Percentiles rank a stretch among this genome's conserved stretches.
Conservation (phyloP, 1,140 invertebrate species). For the Diorhabda sublineata region DNA sequence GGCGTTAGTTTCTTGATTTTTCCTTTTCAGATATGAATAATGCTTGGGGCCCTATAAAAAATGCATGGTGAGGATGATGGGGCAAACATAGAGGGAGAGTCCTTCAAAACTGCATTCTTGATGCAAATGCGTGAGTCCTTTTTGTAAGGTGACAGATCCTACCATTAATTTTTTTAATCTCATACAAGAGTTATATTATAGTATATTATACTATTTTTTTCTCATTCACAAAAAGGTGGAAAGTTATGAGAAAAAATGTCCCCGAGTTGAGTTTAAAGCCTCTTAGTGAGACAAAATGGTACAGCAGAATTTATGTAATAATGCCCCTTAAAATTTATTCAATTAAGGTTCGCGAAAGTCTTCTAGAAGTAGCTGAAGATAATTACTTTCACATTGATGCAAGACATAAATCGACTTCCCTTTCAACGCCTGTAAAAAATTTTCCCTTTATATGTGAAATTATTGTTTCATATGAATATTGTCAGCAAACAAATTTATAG, state of each 20-base stretch:
- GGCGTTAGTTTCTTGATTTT: no score
- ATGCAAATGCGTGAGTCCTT: not conserved
- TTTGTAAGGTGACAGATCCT: not conserved
- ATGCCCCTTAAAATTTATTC: not conserved
- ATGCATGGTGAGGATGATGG: not conserved
- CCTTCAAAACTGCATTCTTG: not conserved
- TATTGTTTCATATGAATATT: constrained; percentile 1
- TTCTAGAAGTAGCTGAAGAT: not conserved
- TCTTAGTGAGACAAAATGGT: not conserved
- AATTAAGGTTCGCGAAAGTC: not conserved
- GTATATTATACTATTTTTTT: not conserved
- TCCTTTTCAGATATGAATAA: no score
- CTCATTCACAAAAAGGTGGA: not conserved
- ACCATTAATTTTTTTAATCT: not conserved
- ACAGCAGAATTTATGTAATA: not conserved
- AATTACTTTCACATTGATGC: not conserved
- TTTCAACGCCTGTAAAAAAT: constrained; percentile 15
- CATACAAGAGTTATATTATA: not conserved
- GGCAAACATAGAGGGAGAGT: not conserved
- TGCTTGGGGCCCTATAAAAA: no score
- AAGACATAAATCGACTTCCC: not conserved
- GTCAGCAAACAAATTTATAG: not conserved
- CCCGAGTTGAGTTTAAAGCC: not conserved
- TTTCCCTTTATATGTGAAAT: constrained; percentile 23
- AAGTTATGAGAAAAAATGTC: not conserved